Conservation (phyloP, 2,113 vertebrate genomes). For the Acrocephalus kingi region DNA sequence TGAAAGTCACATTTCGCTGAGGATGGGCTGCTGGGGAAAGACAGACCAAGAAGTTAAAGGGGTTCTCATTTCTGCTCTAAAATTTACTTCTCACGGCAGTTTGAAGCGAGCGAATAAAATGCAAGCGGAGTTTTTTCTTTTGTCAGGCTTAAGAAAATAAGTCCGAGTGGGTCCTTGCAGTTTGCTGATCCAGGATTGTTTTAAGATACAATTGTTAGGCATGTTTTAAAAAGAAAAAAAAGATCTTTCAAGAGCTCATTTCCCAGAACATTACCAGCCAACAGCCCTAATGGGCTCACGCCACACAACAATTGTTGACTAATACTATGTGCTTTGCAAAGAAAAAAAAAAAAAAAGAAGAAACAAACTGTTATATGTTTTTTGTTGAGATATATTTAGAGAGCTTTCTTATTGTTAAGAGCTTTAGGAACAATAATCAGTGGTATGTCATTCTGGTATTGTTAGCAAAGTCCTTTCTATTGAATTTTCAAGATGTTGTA, state of each 20-base stretch:
- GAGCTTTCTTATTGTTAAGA: conserved; percentile 79
- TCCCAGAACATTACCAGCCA: conserved; percentile 60
- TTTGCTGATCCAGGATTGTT: conserved; percentile 54
- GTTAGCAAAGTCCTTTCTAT: conserved; percentile 78
- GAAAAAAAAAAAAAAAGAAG: conserved; percentile 51
- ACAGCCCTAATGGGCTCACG: conserved; percentile 15
- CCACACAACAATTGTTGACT: conserved; percentile 71
- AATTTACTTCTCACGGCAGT: background rate
- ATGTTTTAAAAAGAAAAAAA: conserved; percentile 45
- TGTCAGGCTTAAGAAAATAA: background rate
- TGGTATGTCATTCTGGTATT: conserved; percentile 79
- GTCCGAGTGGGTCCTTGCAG: background rate
- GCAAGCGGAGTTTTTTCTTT: background rate
- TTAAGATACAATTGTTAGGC: conserved; percentile 55
- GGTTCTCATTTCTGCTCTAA: background rate
- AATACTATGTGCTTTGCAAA: conserved; percentile 72
- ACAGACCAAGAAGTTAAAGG: background rate
- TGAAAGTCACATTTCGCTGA: background rate
- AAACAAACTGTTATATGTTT: conserved; percentile 70
- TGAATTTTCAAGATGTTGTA: conserved; percentile 85
- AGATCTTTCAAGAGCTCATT: conserved; percentile 53
- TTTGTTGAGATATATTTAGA: conserved; percentile 80
- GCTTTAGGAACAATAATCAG: conserved; percentile 80
- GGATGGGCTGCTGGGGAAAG: background rate
- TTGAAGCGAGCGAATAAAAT: background rate